Percentiles rank a stretch among this genome's conserved stretches.
phyloP scores from a whole-genome alignment of 2,113 vertebrate genomes.

The Fregetta grallaria region DNA sequence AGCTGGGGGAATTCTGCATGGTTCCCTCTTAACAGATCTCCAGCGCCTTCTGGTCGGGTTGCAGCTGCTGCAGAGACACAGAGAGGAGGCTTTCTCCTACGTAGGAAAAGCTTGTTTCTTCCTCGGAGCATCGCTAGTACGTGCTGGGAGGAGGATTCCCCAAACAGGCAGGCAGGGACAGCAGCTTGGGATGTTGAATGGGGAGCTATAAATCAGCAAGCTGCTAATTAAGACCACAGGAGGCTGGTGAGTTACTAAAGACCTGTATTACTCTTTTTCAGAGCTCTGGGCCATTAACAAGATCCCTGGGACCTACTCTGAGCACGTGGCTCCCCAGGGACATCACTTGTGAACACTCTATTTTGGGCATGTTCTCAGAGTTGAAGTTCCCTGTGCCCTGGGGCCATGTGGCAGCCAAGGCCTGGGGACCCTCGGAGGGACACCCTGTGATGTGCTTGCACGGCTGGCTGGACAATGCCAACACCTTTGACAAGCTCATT shows the following conservation, averaged over 20 bases:
- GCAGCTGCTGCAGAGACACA: constrained; percentile 22
- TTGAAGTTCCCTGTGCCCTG: constrained; percentile 85
- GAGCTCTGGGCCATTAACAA: constrained; percentile 21
- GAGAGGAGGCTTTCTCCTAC: not conserved
- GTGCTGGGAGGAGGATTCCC: constrained; percentile 49
- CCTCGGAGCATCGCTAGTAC: not conserved
- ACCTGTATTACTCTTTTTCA: constrained; percentile 20
- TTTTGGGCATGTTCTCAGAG: constrained; percentile 73
- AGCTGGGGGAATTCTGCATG: not conserved
- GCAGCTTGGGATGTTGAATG: constrained; percentile 26
- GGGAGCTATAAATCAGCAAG: constrained; percentile 56
- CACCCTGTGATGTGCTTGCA: constrained; percentile 88
- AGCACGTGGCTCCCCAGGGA: not conserved
- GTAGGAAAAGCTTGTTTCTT: not conserved
- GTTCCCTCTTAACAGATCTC: not conserved
- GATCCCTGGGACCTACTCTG: not conserved
- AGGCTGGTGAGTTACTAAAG: constrained; percentile 45
- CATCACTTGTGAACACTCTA: not conserved
- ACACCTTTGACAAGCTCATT: constrained; percentile 86
- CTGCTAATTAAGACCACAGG: constrained; percentile 61
- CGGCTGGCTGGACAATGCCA: constrained; percentile 91
- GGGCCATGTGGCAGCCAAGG: constrained; percentile 85
- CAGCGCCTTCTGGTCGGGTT: not conserved
- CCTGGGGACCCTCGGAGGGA: constrained; percentile 81
- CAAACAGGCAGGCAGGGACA: not conserved